Evolutionary conservation across 2,888 invertebrate species (phyloP), one percentile per base, ranked within the genome.

Genomic region (Rhingia rostrata): DNA sequence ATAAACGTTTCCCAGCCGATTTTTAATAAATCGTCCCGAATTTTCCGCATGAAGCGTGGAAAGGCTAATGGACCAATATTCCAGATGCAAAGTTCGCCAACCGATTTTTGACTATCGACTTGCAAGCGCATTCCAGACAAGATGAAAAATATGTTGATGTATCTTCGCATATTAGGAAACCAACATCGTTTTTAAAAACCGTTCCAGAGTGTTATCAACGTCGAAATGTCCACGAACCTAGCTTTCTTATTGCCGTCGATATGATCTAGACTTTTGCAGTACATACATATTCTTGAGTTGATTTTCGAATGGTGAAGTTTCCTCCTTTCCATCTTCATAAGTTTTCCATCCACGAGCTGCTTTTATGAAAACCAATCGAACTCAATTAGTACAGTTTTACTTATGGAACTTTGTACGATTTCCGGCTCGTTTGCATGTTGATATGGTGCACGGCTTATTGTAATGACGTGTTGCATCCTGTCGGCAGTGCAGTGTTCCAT

Each of bases 11-110:
- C 10, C 45, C 45, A 6, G 66, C 83, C 33, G 63, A 70, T 3
- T 22, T 22, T 22, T 22, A 22, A 58, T 49, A 22, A 87, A 84
- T 1, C 87, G 87, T 7, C 86, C 84, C n/a, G 85, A 22, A 74
- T 87, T 87, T 66, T 88, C 87, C 2, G 79, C 41, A 69, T 87
- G 87, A 22, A 22, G 22, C 22, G 22, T 22, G 2, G 22, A 22
- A 80, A 58, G 53, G 87, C 80, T 41, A 87, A 1, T 1, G 54
- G 54, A 12, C 12, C 54, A 4, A 33, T 12, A 35, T 54, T 35
- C n/a, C 67, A 14, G n/a, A 49, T 47, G 22, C 35, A 35, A 7
- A 54, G 63, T 37, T 47, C 47, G n/a, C 70, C 73, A 35, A 43
- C 72, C 0, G 41, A 6, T 39, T 58, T 75, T 6, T 73, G 2